Evolutionary conservation across 1,140 invertebrate species (phyloP).

Genomic region (Zaprionus ghesquierei): DNA sequence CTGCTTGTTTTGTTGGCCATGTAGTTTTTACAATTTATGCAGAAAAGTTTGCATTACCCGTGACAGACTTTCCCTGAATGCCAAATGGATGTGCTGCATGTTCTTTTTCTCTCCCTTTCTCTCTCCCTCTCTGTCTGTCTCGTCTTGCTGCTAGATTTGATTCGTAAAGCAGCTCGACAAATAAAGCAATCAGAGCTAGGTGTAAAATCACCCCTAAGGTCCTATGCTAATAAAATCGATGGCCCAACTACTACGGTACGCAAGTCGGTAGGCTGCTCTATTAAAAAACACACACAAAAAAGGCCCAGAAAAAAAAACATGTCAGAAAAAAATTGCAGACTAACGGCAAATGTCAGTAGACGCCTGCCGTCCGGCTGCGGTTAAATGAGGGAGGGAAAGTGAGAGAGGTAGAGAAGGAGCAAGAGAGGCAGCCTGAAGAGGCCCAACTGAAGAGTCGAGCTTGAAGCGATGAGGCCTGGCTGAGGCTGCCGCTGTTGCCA

Average conservation of each 20-base stretch:
- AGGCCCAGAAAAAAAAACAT: slow-evolving; percentile 29
- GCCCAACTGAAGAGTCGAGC: not conserved
- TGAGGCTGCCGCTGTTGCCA: slow-evolving; percentile 12
- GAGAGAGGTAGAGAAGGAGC: not conserved
- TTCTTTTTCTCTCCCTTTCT: slow-evolving; percentile 23
- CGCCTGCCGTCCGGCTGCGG: not conserved
- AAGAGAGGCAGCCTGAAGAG: not conserved
- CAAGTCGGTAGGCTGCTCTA: not conserved
- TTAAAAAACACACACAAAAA: slow-evolving; percentile 39
- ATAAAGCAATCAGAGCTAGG: slow-evolving; percentile 48
- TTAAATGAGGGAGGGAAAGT: not conserved
- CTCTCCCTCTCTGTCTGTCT: not conserved
- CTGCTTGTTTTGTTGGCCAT: slow-evolving; percentile 30
- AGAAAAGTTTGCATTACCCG: slow-evolving; percentile 43
- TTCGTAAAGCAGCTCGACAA: slow-evolving; percentile 45
- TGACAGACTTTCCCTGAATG: slow-evolving; percentile 41
- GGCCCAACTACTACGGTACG: slow-evolving; percentile 18
- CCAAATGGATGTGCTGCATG: slow-evolving; percentile 37
- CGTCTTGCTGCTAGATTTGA: slow-evolving; percentile 60
- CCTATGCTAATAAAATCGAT: slow-evolving; percentile 64
- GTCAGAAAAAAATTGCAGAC: slow-evolving; percentile 32
- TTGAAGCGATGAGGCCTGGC: not conserved
- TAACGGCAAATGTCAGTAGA: slow-evolving; percentile 45
- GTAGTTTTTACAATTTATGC: slow-evolving; percentile 42
- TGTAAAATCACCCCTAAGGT: slow-evolving; percentile 21